Base-by-base conservation (phyloP, 2,888 invertebrate genomes). In the Sarcophaga carnaria region DNA sequence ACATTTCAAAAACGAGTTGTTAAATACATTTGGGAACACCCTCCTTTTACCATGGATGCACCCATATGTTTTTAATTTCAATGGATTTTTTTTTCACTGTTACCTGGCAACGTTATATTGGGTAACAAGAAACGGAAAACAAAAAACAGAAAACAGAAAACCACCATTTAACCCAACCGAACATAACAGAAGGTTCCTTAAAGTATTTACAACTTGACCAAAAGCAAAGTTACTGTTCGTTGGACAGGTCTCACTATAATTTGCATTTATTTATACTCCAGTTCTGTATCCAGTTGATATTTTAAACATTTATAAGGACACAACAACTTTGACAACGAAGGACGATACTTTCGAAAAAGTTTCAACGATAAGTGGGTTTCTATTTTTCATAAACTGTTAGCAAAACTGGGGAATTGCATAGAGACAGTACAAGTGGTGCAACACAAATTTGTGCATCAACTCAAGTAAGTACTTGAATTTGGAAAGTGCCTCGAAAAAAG, bases 331-430 rank as follows among this genome's bases (percentile, higher is more conserved):
- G 69, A 64, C 69, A 62, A 60, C 78, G 62, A 69, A 77, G 63
- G 71, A 83, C 66, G 63, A 83, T 62, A 77, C 8, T 69, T n/a
- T 78, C 49, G 37, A 76, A 76, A 76, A 76, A 72, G 60, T 81
- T 84, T 82, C 14, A 84, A 75, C 54, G 22, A 60, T 11, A 54
- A 45, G 20, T 67, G 27, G 10, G 78, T 81, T 54, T 14, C 54
- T 37, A 10, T 37, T 10, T 2, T 37, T 14, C 54, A 17, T 54
- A 12, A 54, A 17, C 17, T 54, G 54, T 63, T 27, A 81, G 22
- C 27, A 82, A 95, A 94, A 92, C 95, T 95, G 95, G 95, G 95
- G 93, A 95, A 95, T 94, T 95, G 95, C 92, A 94, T 95, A 93
- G 95, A 95, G 93, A 94, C 95, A 93, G 93, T 94, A 88, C 93